phyloP scores from a whole-genome alignment of 1,140 invertebrate species.

The Aricia agestis region DNA sequence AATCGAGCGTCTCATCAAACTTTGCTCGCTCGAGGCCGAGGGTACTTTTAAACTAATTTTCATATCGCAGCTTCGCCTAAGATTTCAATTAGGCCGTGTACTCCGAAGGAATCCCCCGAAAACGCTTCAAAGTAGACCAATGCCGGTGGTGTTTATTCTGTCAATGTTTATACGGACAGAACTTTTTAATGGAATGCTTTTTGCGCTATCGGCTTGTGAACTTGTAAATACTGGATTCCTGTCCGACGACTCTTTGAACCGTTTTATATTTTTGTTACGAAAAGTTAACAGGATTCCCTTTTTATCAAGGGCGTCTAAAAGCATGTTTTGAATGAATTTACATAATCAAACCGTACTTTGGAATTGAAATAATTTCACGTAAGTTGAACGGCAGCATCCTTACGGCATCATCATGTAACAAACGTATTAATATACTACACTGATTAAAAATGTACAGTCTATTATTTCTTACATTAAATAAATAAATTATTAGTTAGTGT shows the following conservation, averaged over 20 bases:
- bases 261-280: slow-evolving; percentile 8
- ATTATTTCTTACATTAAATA: no score
- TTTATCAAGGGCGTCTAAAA: neutral
- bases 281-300: neutral
- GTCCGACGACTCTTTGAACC: neutral
- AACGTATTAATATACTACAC: no score
- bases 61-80: slow-evolving; percentile 43
- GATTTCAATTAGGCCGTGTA: slow-evolving; percentile 35
- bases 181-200: slow-evolving; percentile 26
- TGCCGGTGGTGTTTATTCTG: slow-evolving; percentile 29
- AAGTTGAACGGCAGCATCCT: no score
- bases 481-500: no score
- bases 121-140: slow-evolving; percentile 26
- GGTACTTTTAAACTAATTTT: slow-evolving; percentile 58
- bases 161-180: slow-evolving; percentile 29
- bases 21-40: slow-evolving; percentile 42
- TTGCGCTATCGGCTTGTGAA: slow-evolving; percentile 4
- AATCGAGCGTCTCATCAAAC: slow-evolving; percentile 59
- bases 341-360: neutral
- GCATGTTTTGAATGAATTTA: slow-evolving; percentile 1
- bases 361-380: no score
- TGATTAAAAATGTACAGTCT: no score
- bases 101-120: slow-evolving; percentile 23
- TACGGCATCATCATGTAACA: no score
- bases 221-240: neutral